Evolutionary conservation across 2,113 vertebrate genomes (phyloP).

Genomic region (Bombycilla garrulus): DNA sequence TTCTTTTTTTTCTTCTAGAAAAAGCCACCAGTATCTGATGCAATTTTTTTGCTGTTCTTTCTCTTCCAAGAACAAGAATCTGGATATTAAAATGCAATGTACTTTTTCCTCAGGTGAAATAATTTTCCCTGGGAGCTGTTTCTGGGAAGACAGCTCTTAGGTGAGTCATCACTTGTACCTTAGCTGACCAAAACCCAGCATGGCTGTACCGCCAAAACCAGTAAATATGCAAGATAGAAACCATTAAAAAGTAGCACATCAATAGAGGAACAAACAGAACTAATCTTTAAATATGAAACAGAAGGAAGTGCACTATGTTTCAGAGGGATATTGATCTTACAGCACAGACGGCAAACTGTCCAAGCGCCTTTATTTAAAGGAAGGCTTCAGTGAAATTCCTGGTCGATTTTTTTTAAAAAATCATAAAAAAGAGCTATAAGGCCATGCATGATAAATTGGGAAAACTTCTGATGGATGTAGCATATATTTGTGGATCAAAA

Average conservation of each 20-base stretch:
- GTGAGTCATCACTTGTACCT: background rate
- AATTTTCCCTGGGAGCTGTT: background rate
- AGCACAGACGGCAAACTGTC: background rate
- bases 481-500: background rate
- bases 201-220: background rate
- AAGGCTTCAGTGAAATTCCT: background rate
- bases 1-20: background rate
- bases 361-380: background rate
- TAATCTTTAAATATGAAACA: conserved; percentile 6
- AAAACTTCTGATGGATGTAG: conserved; percentile 30
- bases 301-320: background rate
- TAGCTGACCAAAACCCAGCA: background rate
- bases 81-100: background rate
- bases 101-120: background rate
- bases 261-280: background rate
- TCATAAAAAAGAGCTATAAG: background rate
- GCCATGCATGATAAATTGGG: background rate
- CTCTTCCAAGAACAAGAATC: background rate
- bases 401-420: background rate
- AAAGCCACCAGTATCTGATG: background rate
- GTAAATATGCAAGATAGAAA: background rate
- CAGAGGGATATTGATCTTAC: conserved; percentile 22
- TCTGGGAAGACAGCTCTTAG: background rate
- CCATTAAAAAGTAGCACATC: background rate
- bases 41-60: background rate